These are phyloP conservation scores for Xestobium rufovillosum DNA, from an alignment of 2,888 invertebrate species.

Conservation along the genomic window DNA sequence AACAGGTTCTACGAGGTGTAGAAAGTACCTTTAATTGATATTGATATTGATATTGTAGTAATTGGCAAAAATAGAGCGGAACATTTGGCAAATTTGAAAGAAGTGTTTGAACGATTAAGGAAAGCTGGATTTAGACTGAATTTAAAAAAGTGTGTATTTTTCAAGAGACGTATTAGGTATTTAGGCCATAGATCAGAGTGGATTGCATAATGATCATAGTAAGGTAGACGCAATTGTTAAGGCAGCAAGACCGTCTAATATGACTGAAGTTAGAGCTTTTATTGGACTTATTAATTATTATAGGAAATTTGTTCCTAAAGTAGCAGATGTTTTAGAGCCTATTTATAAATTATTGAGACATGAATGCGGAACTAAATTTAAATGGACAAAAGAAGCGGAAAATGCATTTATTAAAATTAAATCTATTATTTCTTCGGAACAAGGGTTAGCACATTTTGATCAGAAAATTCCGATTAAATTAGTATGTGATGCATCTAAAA, in stretches of 20 bases:
- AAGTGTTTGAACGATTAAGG: background rate
- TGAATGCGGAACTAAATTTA: background rate
- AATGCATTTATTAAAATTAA: conserved; percentile 13
- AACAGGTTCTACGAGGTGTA: too few species aligned
- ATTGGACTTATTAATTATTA: background rate
- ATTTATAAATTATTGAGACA: conserved; percentile 4
- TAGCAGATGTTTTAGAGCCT: conserved; percentile 4
- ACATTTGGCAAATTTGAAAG: background rate
- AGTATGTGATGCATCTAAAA: conserved; percentile 14
- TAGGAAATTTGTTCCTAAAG: background rate
- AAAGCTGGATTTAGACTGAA: background rate
- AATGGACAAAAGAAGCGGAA: background rate
- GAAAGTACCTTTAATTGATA: too few species aligned
- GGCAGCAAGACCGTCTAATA: background rate
- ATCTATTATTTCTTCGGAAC: conserved; percentile 15
- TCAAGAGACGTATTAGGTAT: background rate
- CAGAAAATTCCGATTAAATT: conserved; percentile 13
- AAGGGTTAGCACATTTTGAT: conserved; percentile 15
- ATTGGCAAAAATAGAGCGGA: background rate
- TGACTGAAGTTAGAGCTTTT: background rate
- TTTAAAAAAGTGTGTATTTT: background rate
- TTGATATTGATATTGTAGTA: too few species aligned
- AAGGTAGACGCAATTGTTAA: background rate
- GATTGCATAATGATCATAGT: background rate
- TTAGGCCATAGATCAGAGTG: background rate